Evolutionary conservation across 1,140 invertebrate species (phyloP), one percentile per base, ranked within the genome.

Genomic region (Orussus abietinus): DNA sequence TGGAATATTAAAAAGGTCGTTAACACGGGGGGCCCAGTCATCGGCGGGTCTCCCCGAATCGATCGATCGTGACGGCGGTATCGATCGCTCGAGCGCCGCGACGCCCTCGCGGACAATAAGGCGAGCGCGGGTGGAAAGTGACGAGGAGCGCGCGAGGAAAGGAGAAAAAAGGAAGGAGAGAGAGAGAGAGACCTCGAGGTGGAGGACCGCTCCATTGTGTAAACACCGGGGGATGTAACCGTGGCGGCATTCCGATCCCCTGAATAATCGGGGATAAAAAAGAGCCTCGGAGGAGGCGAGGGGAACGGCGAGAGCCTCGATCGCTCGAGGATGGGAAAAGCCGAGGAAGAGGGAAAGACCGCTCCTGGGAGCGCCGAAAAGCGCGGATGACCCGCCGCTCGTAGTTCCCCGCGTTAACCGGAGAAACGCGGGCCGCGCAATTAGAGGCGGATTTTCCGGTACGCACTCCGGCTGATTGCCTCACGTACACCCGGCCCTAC

Each of bases 31-130:
- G 57, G 55, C 64, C n/a, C 56, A 57, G 52, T 48, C 52, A 53
- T 53, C 57, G 64, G 59, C 60, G 55, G 64, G 65, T 64, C 59
- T 51, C 55, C 40, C 33, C 44, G n/a, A n/a, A n/a, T n/a, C n/a
- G n/a, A n/a, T n/a, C n/a, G 57, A 62, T 69, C 66, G 66, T 69
- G 66, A 67, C 59, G 63, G 62, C 63, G 57, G 67, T 69, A 69
- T 69, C 65, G 66, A 69, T 69, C 64, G 60, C 40, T 42, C 40
- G 42, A 43, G 47, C 42, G 38, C 28, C 53, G 17, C 51, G 7
- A 54, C 53, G 40, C 46, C 36, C 32, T 5, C 45, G 45, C 45
- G n/a, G 57, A 65, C 62, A 58, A 62, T 60, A 54, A 62, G 46
- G 48, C 31, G 38, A 29, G 38, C 38, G 36, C 38, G 20, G 38